Evolutionary conservation across 2,113 vertebrate species (phyloP).

Genomic region (Urocitellus parryii): DNA sequence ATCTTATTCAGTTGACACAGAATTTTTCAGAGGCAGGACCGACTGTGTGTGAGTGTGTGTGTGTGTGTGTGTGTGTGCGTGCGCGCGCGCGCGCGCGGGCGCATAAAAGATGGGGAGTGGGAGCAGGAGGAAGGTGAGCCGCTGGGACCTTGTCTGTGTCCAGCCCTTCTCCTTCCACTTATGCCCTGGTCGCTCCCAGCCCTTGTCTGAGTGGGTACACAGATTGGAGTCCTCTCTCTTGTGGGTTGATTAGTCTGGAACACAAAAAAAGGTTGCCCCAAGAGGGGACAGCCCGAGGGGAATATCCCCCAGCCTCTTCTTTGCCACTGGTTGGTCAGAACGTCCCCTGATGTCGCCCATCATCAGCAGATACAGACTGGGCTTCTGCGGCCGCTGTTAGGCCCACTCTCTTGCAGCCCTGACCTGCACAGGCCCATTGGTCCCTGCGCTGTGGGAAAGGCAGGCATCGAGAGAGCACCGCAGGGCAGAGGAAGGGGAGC

Average conservation of each 20-base stretch:
- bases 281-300: background rate
- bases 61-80: too few species aligned
- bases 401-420: background rate
- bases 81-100: too few species aligned
- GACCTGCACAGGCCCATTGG: background rate
- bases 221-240: too few species aligned
- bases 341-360: background rate
- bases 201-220: background rate
- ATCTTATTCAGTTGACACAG: too few species aligned
- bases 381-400: background rate
- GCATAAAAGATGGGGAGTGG: fast-evolving
- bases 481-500: background rate
- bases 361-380: background rate
- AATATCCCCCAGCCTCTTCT: background rate
- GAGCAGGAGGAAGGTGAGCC: fast-evolving
- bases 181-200: background rate
- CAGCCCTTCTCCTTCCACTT: fast-evolving
- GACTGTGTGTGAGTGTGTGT: too few species aligned
- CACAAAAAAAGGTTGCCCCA: background rate
- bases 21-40: background rate
- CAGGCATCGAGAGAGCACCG: too few species aligned
- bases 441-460: fast-evolving
- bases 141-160: background rate
- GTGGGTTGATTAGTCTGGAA: background rate
- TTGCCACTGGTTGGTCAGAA: background rate